phyloP scores from a whole-genome alignment of 2,113 vertebrate genomes.

The Pangasianodon gigas region DNA sequence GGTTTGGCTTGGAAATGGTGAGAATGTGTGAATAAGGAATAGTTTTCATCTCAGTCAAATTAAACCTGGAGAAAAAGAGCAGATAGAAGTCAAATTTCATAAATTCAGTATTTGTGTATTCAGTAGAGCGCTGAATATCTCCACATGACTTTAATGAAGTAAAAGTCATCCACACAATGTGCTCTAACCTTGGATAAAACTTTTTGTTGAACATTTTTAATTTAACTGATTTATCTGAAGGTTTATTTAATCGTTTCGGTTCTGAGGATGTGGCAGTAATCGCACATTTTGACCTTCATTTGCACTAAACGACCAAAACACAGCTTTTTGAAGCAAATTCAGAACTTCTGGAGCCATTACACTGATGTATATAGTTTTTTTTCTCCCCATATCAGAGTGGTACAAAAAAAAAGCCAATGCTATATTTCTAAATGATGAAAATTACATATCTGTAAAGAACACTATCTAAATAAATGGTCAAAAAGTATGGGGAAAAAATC shows the following conservation, averaged over 20 bases:
- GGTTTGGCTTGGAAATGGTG: background rate
- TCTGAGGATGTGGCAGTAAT: background rate
- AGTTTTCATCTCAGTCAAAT: background rate
- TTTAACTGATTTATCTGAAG: conserved; percentile 1
- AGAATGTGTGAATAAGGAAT: background rate
- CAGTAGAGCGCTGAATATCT: conserved; percentile 60
- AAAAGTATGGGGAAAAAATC: background rate
- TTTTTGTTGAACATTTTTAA: background rate
- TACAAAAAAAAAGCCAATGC: background rate
- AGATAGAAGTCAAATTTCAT: background rate
- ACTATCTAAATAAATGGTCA: background rate
- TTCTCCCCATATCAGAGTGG: too few relatives aligned
- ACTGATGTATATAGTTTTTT: background rate
- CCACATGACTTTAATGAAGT: conserved; percentile 61
- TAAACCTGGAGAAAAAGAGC: background rate
- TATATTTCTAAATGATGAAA: background rate
- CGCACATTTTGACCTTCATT: background rate
- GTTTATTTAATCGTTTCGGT: conserved; percentile 3
- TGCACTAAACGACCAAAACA: background rate
- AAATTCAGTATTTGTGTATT: conserved; percentile 4
- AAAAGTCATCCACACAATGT: background rate
- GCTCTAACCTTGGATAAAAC: background rate
- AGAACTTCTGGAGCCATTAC: background rate
- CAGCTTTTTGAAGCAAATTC: background rate
- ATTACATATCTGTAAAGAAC: background rate